These are phyloP conservation scores for Opisthograptis luteolata DNA, from an alignment of 2,888 invertebrate species.

Conservation along the genomic window DNA sequence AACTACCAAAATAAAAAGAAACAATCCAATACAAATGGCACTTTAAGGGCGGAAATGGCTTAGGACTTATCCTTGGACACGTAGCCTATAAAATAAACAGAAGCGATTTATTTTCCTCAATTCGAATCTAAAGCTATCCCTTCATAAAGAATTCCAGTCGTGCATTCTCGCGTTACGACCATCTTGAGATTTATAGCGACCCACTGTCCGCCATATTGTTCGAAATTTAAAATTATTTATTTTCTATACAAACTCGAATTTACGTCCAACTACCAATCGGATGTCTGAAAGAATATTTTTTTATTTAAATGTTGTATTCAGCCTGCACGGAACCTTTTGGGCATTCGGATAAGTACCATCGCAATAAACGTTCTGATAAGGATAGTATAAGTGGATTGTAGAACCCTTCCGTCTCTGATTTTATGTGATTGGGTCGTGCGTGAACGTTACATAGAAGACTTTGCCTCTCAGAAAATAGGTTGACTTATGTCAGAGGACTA, in stretches of 20 bases:
- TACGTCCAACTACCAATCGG: too few species aligned
- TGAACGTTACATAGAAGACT: not conserved
- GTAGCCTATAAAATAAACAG: conserved; percentile 48
- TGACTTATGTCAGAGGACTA: too few species aligned
- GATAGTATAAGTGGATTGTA: conserved; percentile 53
- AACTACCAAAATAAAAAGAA: not conserved
- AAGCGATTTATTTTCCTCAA: conserved; percentile 60
- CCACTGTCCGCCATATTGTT: conserved; percentile 80
- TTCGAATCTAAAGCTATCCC: conserved; percentile 61
- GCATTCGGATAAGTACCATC: conserved; percentile 3
- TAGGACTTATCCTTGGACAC: conserved; percentile 33
- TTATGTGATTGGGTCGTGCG: conserved; percentile 50
- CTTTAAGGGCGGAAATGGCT: conserved; percentile 13
- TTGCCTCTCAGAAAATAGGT: not conserved
- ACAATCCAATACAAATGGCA: conserved; percentile 5
- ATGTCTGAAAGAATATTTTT: too few species aligned
- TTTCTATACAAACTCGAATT: conserved; percentile 30
- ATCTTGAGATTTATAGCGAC: conserved; percentile 79
- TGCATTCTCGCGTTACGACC: conserved; percentile 76
- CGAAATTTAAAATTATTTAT: conserved; percentile 81
- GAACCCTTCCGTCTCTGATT: conserved; percentile 57
- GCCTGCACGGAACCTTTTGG: not conserved
- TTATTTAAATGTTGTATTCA: not conserved
- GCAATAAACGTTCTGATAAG: conserved; percentile 3
- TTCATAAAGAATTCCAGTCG: conserved; percentile 78